Evolutionary conservation across 2,113 vertebrate genomes (phyloP).

Genomic region (Geococcyx californianus): DNA sequence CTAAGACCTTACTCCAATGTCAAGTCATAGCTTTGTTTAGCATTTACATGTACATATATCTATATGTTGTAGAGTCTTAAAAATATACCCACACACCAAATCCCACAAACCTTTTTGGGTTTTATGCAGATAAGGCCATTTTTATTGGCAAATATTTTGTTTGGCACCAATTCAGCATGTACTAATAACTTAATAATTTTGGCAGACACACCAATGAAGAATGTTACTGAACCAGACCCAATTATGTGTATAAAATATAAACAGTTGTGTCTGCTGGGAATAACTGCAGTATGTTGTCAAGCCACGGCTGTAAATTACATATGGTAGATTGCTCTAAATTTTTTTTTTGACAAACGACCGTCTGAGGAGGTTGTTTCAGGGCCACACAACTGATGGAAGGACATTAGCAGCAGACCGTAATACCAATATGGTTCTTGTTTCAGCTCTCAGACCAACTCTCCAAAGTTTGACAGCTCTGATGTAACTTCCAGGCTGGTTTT

Average conservation of each 20-base stretch:
- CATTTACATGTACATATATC: background rate
- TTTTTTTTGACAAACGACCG: slow-evolving; percentile 15
- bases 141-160: slow-evolving; percentile 38
- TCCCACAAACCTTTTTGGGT: slow-evolving; percentile 47
- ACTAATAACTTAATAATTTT: slow-evolving; percentile 51
- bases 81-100: background rate
- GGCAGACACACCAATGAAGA: slow-evolving; percentile 46
- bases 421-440: slow-evolving; percentile 4
- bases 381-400: background rate
- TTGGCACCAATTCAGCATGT: slow-evolving; percentile 2
- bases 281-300: slow-evolving; percentile 34
- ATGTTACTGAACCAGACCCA: slow-evolving; percentile 48
- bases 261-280: slow-evolving; percentile 46
- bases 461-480: slow-evolving; percentile 15
- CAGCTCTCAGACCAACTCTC: background rate
- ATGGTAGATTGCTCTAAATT: slow-evolving; percentile 33
- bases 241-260: slow-evolving; percentile 48
- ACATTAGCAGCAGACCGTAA: background rate
- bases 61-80: background rate
- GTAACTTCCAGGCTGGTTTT: background rate
- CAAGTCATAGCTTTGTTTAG: background rate
- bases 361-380: slow-evolving; percentile 39
- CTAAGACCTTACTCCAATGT: background rate
- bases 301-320: slow-evolving; percentile 18
- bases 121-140: slow-evolving; percentile 49